phyloP scores from a whole-genome alignment of 2,888 invertebrate species.

The Luffia ferchaultella region DNA sequence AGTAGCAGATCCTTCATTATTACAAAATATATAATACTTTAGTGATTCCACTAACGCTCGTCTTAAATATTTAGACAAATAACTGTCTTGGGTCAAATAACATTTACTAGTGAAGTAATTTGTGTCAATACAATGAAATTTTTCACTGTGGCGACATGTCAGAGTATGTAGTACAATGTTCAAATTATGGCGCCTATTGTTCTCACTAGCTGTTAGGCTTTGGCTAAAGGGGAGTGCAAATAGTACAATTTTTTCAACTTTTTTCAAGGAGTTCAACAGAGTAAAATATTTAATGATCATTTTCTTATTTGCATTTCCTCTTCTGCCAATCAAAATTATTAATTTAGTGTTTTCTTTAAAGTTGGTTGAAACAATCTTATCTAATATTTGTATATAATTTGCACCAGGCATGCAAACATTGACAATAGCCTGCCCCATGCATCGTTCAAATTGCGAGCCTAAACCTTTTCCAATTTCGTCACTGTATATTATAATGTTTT shows the following conservation, averaged over 20 bases:
- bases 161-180: neutral
- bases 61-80: neutral
- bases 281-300: neutral
- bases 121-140: too few relatives aligned
- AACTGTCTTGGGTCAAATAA: neutral
- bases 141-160: neutral
- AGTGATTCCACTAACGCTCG: neutral
- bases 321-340: neutral
- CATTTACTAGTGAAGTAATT: neutral
- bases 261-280: neutral
- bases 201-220: neutral
- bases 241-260: neutral
- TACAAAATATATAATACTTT: neutral
- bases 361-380: neutral
- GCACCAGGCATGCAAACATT: neutral
- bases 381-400: neutral
- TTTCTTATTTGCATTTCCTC: neutral
- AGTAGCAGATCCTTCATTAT: neutral
- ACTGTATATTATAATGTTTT: neutral
- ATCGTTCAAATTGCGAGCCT: neutral
- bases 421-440: neutral
- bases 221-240: neutral
- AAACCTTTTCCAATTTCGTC: neutral
- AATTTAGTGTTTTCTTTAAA: neutral
- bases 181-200: neutral